Conservation (phyloP, 64 coral and sea anemone species). For the Catalaphyllia jardinei region DNA sequence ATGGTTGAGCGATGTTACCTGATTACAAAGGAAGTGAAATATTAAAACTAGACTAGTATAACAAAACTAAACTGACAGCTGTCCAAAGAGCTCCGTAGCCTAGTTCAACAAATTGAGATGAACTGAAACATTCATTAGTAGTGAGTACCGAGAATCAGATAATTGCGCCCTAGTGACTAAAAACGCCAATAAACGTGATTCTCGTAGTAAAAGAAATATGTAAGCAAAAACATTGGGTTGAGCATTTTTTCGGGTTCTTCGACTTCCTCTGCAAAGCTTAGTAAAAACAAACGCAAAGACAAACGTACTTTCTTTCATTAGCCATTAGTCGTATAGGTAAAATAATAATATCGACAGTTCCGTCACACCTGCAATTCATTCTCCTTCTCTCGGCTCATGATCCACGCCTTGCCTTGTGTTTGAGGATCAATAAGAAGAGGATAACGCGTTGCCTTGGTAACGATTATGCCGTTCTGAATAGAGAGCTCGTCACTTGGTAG, state of each 20-base stretch:
- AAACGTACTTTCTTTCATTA: not conserved
- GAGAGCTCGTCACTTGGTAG: constrained; percentile 94
- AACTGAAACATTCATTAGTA: too few species aligned
- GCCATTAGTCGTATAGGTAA: not conserved
- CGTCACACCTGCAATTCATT: constrained; percentile 83
- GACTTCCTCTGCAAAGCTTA: too few species aligned
- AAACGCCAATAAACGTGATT: too few species aligned
- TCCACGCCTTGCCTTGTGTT: constrained; percentile 92
- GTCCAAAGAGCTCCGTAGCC: too few species aligned
- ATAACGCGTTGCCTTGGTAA: constrained; percentile 88
- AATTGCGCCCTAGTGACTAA: too few species aligned
- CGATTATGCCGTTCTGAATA: constrained; percentile 96
- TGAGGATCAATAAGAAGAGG: constrained; percentile 95
- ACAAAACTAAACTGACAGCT: not conserved
- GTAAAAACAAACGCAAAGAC: too few species aligned
- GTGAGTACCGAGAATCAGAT: too few species aligned
- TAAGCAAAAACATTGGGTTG: too few species aligned
- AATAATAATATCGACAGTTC: not conserved
- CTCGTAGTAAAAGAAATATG: too few species aligned
- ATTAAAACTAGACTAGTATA: not conserved
- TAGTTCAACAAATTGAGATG: too few species aligned
- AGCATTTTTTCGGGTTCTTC: too few species aligned
- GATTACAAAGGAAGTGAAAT: not conserved
- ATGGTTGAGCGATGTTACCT: constrained; percentile 93
- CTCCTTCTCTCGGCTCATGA: constrained; percentile 81